Evolutionary conservation across 2,797 vertebrate species (phyloP).

Genomic region (Protonibea diacanthus): DNA sequence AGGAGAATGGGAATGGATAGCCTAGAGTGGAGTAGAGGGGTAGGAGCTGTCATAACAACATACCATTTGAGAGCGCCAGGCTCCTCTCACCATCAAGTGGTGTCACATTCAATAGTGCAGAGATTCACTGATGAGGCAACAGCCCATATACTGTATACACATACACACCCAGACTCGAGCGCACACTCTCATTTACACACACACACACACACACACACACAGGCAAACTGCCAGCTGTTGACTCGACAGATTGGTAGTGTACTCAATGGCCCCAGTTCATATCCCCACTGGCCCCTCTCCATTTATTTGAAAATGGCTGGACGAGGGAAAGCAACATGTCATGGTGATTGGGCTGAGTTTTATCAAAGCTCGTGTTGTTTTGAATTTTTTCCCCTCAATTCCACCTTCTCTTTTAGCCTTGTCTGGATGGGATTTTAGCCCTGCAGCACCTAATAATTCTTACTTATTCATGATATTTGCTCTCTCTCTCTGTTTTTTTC

Average conservation of each 20-base stretch:
- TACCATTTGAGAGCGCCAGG: constrained; percentile 71
- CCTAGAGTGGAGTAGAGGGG: constrained; percentile 47
- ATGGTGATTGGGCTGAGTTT: constrained; percentile 66
- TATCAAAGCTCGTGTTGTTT: constrained; percentile 74
- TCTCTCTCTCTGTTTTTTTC: constrained; percentile 17
- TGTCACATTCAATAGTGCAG: constrained; percentile 80
- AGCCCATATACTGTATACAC: constrained; percentile 73
- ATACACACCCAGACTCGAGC: constrained; percentile 34
- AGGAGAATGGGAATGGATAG: constrained; percentile 52
- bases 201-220: constrained; percentile 52
- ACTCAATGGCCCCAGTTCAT: constrained; percentile 82
- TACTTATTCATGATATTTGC: constrained; percentile 3
- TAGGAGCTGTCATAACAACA: constrained; percentile 81
- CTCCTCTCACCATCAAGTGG: constrained; percentile 73
- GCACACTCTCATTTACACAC: constrained; percentile 35
- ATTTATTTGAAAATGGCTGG: constrained; percentile 79
- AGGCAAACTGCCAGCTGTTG: constrained; percentile 81
- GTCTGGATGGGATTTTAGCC: constrained; percentile 30
- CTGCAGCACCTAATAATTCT: background rate
- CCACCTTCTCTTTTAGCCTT: constrained; percentile 15
- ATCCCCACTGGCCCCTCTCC: constrained; percentile 67
- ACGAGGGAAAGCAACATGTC: constrained; percentile 72
- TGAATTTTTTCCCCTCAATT: constrained; percentile 16
- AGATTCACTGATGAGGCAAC: constrained; percentile 78
- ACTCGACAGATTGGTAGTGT: constrained; percentile 82